Evolutionary conservation across 23 tunicate species (phyloP).

Genomic region (Diplosoma virens): DNA sequence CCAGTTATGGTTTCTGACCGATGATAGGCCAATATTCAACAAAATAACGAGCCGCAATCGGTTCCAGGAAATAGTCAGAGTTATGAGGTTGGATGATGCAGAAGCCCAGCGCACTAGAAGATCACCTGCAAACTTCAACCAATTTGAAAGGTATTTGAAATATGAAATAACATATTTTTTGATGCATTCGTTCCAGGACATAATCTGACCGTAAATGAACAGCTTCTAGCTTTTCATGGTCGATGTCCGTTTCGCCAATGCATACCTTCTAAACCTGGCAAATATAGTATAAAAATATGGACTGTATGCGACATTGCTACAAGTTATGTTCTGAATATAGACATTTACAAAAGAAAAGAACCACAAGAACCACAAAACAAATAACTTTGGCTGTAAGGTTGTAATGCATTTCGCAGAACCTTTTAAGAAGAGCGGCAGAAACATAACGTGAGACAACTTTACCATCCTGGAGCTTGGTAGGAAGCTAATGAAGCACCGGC

Average conservation of each 20-base stretch:
- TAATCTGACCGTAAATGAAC: background rate
- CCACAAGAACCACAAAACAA: background rate
- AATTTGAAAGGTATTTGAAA: no score
- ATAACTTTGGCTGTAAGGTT: background rate
- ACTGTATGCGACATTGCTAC: background rate
- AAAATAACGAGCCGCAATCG: background rate
- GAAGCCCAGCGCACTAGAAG: background rate
- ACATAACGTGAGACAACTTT: background rate
- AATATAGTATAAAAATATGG: conserved; percentile 2
- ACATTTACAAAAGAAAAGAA: background rate
- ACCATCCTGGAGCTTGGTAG: background rate
- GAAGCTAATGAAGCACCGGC: conserved; percentile 6
- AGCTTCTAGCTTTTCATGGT: no score
- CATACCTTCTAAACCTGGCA: conserved; percentile 15
- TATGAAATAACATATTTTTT: background rate
- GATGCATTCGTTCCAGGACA: background rate
- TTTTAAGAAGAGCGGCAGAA: background rate
- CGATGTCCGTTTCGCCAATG: background rate
- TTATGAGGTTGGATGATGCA: background rate
- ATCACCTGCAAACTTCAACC: background rate
- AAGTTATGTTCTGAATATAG: no score
- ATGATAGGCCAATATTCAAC: conserved; percentile 14
- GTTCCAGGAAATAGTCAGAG: background rate
- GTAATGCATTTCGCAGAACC: background rate
- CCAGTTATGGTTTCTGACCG: no score